A percentile compares a stretch with the other conserved stretches of the same genome.
These are phyloP conservation scores for Osmerus eperlanus DNA, from an alignment of 2,113 vertebrate species.

Conservation along the genomic window DNA sequence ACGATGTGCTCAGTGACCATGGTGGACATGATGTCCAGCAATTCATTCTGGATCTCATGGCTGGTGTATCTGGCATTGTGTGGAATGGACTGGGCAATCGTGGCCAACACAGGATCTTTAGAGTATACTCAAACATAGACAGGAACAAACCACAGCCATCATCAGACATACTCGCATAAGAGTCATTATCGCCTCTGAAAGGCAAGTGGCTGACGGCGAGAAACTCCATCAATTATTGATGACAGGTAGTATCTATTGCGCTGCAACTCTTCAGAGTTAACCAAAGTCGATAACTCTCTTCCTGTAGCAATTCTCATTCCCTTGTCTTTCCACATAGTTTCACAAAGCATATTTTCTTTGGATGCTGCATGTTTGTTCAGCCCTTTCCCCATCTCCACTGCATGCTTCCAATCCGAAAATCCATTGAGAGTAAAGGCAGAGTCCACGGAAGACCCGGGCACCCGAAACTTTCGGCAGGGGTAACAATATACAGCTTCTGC, in stretches of 20 bases:
- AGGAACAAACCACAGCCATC: neutral
- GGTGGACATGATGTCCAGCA: conserved; percentile 1
- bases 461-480: too few relatives aligned
- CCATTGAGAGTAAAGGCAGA: too few relatives aligned
- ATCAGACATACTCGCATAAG: neutral
- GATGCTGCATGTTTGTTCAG: neutral
- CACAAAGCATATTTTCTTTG: neutral
- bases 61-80: conserved; percentile 4
- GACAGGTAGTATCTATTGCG: conserved; percentile 2
- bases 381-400: neutral
- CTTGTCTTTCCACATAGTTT: too few relatives aligned
- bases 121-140: neutral
- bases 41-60: conserved; percentile 4
- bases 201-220: conserved; percentile 2
- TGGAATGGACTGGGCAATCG: neutral
- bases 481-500: too few relatives aligned
- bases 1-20: conserved; percentile 6
- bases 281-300: neutral
- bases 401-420: neutral
- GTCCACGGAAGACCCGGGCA: too few relatives aligned
- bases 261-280: neutral
- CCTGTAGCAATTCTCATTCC: too few relatives aligned
- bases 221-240: neutral
- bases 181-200: neutral
- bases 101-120: conserved; percentile 1